Evolutionary conservation across 2,888 invertebrate species (phyloP).

Genomic region (Drosophila acutilabella): DNA sequence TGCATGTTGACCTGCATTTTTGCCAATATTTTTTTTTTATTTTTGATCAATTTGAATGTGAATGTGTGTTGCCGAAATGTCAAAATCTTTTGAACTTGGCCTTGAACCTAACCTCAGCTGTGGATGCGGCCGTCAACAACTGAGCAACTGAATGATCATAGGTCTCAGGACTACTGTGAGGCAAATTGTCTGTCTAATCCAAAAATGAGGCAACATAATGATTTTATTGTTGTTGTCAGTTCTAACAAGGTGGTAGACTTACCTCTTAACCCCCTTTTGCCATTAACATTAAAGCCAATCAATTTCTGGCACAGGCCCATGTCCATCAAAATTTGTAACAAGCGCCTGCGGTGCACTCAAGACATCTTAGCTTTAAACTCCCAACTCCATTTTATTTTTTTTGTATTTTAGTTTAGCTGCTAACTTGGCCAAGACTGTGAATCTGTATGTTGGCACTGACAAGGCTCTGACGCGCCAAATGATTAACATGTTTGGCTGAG

Average conservation of each 20-base stretch:
- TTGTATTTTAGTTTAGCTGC: not conserved
- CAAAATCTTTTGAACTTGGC: conserved; percentile 62
- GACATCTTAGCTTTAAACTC: not conserved
- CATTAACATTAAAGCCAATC: conserved; percentile 79
- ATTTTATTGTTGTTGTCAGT: conserved; percentile 49
- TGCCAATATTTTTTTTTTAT: not conserved
- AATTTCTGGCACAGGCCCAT: conserved; percentile 66
- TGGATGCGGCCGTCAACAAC: conserved; percentile 6
- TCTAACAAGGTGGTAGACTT: conserved; percentile 19
- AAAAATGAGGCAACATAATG: not conserved
- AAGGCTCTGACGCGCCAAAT: conserved; percentile 71
- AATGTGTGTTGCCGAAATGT: conserved; percentile 47
- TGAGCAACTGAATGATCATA: conserved; percentile 12
- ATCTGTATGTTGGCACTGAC: conserved; percentile 41
- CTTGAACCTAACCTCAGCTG: conserved; percentile 54
- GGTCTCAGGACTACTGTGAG: conserved; percentile 48
- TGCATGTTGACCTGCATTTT: conserved; percentile 21
- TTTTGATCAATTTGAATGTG: conserved; percentile 32
- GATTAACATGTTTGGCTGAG: conserved; percentile 69
- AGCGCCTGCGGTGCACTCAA: conserved; percentile 68
- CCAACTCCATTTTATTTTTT: not conserved
- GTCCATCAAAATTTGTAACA: conserved; percentile 81
- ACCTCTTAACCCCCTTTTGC: conserved; percentile 47
- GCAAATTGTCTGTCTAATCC: conserved; percentile 68
- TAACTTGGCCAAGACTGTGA: conserved; percentile 3